phyloP scores from a whole-genome alignment of 2,797 vertebrate species.

The Fistularia commersonii region DNA sequence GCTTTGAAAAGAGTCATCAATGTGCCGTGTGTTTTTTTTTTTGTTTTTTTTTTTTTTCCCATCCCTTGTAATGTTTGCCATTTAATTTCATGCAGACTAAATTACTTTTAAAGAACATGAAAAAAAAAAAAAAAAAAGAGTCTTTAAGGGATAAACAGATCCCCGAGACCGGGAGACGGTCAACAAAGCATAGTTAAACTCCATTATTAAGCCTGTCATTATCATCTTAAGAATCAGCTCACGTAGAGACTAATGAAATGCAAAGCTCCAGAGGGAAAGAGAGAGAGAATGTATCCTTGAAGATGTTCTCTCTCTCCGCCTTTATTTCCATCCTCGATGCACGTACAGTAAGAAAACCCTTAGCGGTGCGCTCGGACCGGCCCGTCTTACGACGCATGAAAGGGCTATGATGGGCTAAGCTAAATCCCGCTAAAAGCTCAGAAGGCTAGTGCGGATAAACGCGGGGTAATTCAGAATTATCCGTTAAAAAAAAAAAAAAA shows the following conservation, averaged over 20 bases:
- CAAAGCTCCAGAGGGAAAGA: constrained; percentile 23
- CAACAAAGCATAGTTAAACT: constrained; percentile 39
- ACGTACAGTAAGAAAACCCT: constrained; percentile 6
- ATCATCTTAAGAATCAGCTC: constrained; percentile 34
- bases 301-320: constrained; percentile 15
- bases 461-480: constrained; percentile 33
- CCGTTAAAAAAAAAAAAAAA: background rate
- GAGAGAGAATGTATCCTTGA: constrained; percentile 26
- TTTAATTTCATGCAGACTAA: constrained; percentile 34
- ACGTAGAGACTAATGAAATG: constrained; percentile 37
- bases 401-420: constrained; percentile 44
- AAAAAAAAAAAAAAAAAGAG: constrained; percentile 29
- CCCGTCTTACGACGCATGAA: constrained; percentile 46
- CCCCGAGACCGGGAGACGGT: constrained; percentile 17
- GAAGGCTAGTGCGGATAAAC: constrained; percentile 49
- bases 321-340: background rate
- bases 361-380: no score
- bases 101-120: constrained; percentile 26
- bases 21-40: constrained; percentile 1
- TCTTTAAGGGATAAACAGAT: constrained; percentile 14
- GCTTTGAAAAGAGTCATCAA: background rate
- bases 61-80: constrained; percentile 29
- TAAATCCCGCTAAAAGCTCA: constrained; percentile 36
- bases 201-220: constrained; percentile 29
- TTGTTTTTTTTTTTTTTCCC: constrained; percentile 13